phyloP scores from a whole-genome alignment of 2,113 vertebrate genomes.

The Phoenicopterus ruber region DNA sequence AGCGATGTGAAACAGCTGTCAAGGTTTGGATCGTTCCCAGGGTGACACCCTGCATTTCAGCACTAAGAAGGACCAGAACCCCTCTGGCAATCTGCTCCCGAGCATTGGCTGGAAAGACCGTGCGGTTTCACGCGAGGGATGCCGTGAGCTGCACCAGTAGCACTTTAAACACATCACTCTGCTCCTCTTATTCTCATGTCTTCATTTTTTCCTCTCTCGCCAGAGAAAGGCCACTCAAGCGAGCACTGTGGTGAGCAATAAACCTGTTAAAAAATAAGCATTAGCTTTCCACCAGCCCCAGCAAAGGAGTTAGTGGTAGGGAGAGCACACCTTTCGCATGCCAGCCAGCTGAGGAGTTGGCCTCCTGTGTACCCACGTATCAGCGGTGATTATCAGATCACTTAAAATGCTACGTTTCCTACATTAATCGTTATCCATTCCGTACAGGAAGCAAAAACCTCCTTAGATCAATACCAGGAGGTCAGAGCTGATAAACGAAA shows the following conservation, averaged over 20 bases:
- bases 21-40: not conserved
- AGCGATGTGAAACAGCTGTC: constrained; percentile 27
- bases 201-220: not conserved
- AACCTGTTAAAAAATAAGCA: not conserved
- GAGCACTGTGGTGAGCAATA: not conserved
- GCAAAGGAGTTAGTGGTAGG: not conserved
- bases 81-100: not conserved
- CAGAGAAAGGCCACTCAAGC: not conserved
- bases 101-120: rapidly evolving
- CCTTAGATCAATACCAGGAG: not conserved
- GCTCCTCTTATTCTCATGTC: not conserved
- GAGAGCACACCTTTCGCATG: not conserved
- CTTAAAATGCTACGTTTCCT: not conserved
- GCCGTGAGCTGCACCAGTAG: not conserved
- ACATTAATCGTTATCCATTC: not conserved
- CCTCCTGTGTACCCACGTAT: not conserved
- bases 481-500: not conserved
- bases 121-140: rapidly evolving
- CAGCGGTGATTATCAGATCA: not conserved
- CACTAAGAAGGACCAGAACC: not conserved
- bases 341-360: not conserved
- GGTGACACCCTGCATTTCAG: not conserved
- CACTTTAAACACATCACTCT: rapidly evolving
- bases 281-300: not conserved
- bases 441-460: not conserved